Percentiles rank a stretch among this genome's conserved stretches.
phyloP scores from a whole-genome alignment of 37 sponge, comb jelly and placozoan genomes.

The Halisarca cf. caerulea region DNA sequence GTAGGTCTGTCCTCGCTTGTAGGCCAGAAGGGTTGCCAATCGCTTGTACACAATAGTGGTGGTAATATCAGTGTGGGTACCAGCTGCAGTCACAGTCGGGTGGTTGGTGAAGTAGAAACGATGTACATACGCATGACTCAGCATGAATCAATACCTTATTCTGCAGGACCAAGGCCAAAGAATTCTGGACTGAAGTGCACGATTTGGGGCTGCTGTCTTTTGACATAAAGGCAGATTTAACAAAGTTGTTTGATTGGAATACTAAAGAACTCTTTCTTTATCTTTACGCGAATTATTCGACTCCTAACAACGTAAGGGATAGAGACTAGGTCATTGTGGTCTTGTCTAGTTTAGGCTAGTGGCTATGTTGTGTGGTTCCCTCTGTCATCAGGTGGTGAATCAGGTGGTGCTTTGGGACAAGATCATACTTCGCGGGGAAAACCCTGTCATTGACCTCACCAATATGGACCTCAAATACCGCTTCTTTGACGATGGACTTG shows the following conservation, averaged over 20 bases:
- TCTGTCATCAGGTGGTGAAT: conserved; percentile 41
- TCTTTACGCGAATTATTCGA: conserved; percentile 80
- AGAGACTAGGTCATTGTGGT: background rate
- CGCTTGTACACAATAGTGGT: too few relatives aligned
- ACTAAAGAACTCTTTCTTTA: conserved; percentile 93
- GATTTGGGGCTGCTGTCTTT: conserved; percentile 51
- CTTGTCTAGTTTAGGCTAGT: too few relatives aligned
- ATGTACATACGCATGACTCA: too few relatives aligned
- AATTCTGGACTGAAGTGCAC: conserved; percentile 41
- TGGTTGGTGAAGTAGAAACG: too few relatives aligned
- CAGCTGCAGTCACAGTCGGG: too few relatives aligned
- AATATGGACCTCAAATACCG: conserved; percentile 69
- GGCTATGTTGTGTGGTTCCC: background rate
- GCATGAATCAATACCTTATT: too few relatives aligned
- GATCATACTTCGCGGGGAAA: conserved; percentile 85
- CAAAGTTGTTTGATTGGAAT: conserved; percentile 94
- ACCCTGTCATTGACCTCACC: conserved; percentile 54
- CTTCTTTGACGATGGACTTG: conserved; percentile 94
- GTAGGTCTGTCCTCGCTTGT: too few relatives aligned
- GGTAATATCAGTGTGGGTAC: too few relatives aligned
- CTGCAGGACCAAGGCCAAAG: conserved; percentile 14
- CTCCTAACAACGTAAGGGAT: conserved; percentile 65
- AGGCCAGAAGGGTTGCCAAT: too few relatives aligned
- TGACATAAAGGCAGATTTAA: conserved; percentile 64
- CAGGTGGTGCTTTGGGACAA: conserved; percentile 97